phyloP scores from a whole-genome alignment of 2,888 invertebrate species.

The Oscheius sp. region DNA sequence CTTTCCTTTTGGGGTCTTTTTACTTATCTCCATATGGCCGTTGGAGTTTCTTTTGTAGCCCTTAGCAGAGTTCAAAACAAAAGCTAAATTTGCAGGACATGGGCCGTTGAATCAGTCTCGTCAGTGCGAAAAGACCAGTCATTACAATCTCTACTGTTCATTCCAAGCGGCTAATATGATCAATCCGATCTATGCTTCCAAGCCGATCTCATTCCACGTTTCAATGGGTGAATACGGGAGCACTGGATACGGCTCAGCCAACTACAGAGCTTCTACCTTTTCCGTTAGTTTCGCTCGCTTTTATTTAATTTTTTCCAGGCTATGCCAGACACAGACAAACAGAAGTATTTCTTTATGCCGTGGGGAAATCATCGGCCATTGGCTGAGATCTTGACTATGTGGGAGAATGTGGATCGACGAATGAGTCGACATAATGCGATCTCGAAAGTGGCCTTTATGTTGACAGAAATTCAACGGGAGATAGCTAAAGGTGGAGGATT shows the following conservation, averaged over 20 bases:
- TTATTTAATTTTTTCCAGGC: slow-evolving; percentile 37
- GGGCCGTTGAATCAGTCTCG: slow-evolving; percentile 5
- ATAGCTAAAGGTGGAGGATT: slow-evolving; percentile 32
- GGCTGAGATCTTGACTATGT: slow-evolving; percentile 50
- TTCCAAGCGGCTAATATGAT: slow-evolving; percentile 61
- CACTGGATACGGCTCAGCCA: neutral
- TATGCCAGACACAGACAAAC: slow-evolving; percentile 60
- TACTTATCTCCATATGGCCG: no score
- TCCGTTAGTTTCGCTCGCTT: slow-evolving; percentile 29
- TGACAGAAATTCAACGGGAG: slow-evolving; percentile 2
- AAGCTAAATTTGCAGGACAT: slow-evolving; percentile 4
- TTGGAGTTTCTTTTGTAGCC: neutral
- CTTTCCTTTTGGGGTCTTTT: neutral
- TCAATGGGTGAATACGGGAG: slow-evolving; percentile 47
- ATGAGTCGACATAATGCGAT: slow-evolving; percentile 56
- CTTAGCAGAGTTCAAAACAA: no score
- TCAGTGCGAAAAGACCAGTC: slow-evolving; percentile 32
- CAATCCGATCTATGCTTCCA: slow-evolving; percentile 55
- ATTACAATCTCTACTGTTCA: slow-evolving; percentile 51
- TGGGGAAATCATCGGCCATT: slow-evolving; percentile 68
- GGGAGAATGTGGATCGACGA: slow-evolving; percentile 56
- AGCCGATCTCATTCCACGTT: slow-evolving; percentile 47
- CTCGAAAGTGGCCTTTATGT: slow-evolving; percentile 32
- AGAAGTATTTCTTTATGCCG: slow-evolving; percentile 61
- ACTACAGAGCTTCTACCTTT: slow-evolving; percentile 45